A percentile compares a stretch with the other conserved stretches of the same genome.
phyloP scores from a whole-genome alignment of 2,888 invertebrate species.

The Ethmia dodecea region DNA sequence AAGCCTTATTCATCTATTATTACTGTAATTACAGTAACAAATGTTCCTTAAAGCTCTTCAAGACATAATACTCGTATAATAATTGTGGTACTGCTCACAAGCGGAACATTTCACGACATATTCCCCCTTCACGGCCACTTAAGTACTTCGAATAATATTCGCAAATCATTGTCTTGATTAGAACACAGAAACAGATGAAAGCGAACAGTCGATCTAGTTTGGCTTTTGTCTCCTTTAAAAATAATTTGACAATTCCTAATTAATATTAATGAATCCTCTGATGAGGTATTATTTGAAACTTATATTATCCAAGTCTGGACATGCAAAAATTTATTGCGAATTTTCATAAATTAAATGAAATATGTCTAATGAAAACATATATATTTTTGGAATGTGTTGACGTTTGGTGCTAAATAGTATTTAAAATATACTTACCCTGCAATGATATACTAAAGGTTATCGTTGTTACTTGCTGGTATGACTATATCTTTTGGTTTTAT shows the following conservation, averaged over 20 bases:
- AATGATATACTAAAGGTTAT: no score
- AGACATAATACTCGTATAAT: slow-evolving; percentile 7
- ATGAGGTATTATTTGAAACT: neutral
- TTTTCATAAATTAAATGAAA: no score
- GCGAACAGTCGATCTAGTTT: slow-evolving; percentile 32
- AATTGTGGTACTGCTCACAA: slow-evolving; percentile 20
- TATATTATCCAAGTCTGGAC: no score
- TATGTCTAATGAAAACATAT: no score
- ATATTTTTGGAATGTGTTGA: no score
- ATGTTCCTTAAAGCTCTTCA: neutral
- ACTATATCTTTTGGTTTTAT: no score
- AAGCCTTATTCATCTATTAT: no score
- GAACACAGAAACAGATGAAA: slow-evolving; percentile 28
- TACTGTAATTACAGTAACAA: neutral
- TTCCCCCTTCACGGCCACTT: slow-evolving; percentile 26
- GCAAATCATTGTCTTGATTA: slow-evolving; percentile 41
- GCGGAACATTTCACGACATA: slow-evolving; percentile 26
- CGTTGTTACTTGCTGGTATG: no score
- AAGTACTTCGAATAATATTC: slow-evolving; percentile 15
- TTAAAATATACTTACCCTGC: no score
- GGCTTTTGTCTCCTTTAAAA: slow-evolving; percentile 21
- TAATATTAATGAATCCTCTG: slow-evolving; percentile 14
- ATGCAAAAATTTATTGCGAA: no score
- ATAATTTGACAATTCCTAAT: slow-evolving; percentile 18
- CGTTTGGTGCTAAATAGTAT: no score